Conservation (phyloP, 2,797 vertebrate genomes). For the Esox lucius region DNA sequence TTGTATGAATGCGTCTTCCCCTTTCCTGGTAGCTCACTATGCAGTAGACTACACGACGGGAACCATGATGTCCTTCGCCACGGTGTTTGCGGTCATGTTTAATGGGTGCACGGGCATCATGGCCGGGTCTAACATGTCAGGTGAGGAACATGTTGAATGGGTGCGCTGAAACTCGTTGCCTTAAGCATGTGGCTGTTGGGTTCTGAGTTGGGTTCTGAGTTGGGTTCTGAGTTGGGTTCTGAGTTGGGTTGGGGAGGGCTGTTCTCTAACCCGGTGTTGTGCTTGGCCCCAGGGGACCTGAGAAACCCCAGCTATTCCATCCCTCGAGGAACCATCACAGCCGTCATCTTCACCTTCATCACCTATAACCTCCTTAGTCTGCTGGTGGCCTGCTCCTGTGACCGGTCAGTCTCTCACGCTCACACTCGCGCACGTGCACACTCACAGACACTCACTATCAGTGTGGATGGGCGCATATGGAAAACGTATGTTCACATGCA, state of each 20-base stretch:
- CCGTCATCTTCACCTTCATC: conserved; percentile 90
- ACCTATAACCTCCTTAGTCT: conserved; percentile 84
- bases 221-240: not conserved
- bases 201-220: not conserved
- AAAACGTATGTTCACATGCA: not conserved
- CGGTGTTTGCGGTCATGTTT: conserved; percentile 91
- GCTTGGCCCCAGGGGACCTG: conserved; percentile 77
- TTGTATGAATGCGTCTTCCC: not conserved
- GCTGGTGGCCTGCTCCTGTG: conserved; percentile 87
- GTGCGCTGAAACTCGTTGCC: not conserved
- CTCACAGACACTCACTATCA: conserved; percentile 26
- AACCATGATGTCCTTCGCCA: conserved; percentile 84
- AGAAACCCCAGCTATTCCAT: conserved; percentile 89
- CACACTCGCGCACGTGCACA: conserved; percentile 14
- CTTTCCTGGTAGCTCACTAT: conserved; percentile 71
- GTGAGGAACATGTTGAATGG: conserved; percentile 54
- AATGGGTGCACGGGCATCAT: conserved; percentile 94
- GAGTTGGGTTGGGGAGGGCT: not conserved
- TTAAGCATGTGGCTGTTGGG: not conserved
- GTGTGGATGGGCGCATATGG: not conserved
- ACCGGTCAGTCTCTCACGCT: conserved; percentile 71
- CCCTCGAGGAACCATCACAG: conserved; percentile 88
- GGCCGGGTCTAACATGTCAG: conserved; percentile 94
- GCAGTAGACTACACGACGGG: conserved; percentile 84
- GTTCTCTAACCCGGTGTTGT: conserved; percentile 4